Base-by-base conservation (phyloP, 23 tunicate genomes). In the Oikopleura dioica region DNA sequence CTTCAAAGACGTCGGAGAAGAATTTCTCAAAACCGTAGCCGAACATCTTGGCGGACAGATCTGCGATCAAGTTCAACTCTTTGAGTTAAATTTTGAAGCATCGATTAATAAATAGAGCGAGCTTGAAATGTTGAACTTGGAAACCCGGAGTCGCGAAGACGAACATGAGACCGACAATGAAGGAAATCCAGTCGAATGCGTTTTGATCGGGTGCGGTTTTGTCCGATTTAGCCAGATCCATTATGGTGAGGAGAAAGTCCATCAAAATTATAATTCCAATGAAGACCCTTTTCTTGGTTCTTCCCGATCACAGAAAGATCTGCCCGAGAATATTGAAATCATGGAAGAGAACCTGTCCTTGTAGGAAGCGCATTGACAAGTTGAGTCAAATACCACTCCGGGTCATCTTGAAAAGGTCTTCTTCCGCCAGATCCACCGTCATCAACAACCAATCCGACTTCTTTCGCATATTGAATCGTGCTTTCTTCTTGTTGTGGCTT, bases 1-100 rank as follows among this genome's bases (percentile, higher is more conserved):
- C 84, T 69, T 94, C 99, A 87, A 94, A 86, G 1, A 78, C 80
- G 72, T 82, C 84, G 23, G 59, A 32, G 76, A 86, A 92, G 75
- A 81, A 92, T 76, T 82, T 81, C 36, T 63, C 75, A 50, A 75
- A 69, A 24, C 96, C 87, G 80, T 38, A 63, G 69, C 37, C 38
- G 28, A 12, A 79, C 23, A 78, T 2, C 32, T 29, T 21, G 37
- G 1, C 80, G 29, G 2, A 1, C 35, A 79, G 28, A 76, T 76
- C 76, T 75, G 58, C 9, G 4, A 75, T 35, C 2, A 35, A 9
- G 9, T 75, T 4, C 9, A 36, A 34, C 30, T 58, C 4, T 36
- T 5, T 24, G 9, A 34, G 59, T n/a, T n/a, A n/a, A n/a, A n/a
- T n/a, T n/a, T n/a, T n/a, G n/a, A n/a, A n/a, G n/a, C n/a, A n/a